Conservation (phyloP, 2,888 invertebrate genomes). For the Drosophila barbarae region DNA sequence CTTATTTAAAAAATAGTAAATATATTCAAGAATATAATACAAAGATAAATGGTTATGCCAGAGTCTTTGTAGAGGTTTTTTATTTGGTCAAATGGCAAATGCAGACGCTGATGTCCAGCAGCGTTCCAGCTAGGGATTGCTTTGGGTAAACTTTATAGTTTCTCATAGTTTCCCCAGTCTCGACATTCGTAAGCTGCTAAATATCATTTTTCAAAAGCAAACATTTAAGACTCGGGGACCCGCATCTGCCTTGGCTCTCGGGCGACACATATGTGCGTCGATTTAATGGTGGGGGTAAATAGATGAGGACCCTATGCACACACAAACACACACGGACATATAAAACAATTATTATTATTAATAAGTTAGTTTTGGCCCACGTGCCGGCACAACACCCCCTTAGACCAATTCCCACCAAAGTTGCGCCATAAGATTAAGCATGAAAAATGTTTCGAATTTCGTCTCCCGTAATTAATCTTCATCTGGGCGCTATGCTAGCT, state of each 20-base stretch:
- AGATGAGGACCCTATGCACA: conserved; percentile 42
- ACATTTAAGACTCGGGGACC: conserved; percentile 47
- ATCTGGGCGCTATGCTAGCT: conserved; percentile 47
- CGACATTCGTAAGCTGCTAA: conserved; percentile 53
- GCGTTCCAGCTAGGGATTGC: conserved; percentile 27
- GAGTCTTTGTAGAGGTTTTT: neutral
- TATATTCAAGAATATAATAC: neutral
- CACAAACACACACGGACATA: conserved; percentile 26
- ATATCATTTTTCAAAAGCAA: conserved; percentile 66
- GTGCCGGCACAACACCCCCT: conserved; percentile 38
- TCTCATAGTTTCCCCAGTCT: conserved; percentile 26
- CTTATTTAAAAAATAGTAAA: neutral
- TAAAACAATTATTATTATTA: conserved; percentile 73
- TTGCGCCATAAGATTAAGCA: conserved; percentile 67
- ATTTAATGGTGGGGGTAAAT: conserved; percentile 1
- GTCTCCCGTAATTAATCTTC: conserved; percentile 65
- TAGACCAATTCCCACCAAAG: neutral
- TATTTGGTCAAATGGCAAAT: conserved; percentile 46
- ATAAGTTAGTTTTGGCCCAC: conserved; percentile 67
- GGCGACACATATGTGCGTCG: conserved; percentile 61
- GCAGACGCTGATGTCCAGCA: conserved; percentile 42
- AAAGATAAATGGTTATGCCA: neutral
- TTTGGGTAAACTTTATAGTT: conserved; percentile 19
- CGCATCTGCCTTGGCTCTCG: conserved; percentile 38
- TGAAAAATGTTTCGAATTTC: conserved; percentile 73